Conservation (phyloP, 2,113 vertebrate genomes). For the Suncus etruscus region DNA sequence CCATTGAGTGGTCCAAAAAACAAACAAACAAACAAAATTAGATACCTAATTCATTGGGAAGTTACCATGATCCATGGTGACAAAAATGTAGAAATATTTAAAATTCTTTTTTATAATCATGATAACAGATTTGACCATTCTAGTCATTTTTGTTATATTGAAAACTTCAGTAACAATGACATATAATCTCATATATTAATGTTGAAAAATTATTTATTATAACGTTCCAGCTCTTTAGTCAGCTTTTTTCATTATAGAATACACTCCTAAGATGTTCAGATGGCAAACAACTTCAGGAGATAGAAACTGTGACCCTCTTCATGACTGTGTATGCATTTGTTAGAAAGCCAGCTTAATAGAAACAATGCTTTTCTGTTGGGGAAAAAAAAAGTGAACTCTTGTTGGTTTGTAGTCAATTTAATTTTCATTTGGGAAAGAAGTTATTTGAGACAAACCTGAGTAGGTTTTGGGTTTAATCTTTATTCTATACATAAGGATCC, state of each 20-base stretch:
- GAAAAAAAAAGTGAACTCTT: neutral
- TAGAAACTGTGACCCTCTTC: neutral
- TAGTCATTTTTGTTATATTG: neutral
- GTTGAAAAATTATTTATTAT: neutral
- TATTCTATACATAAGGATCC: too few species aligned
- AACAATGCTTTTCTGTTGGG: neutral
- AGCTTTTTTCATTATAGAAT: neutral
- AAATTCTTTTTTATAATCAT: neutral
- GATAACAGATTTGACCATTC: neutral
- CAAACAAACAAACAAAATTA: neutral
- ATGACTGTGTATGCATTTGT: neutral
- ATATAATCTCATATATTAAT: neutral
- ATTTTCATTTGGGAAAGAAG: neutral
- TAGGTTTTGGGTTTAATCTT: too few species aligned
- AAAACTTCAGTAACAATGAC: neutral
- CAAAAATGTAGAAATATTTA: neutral
- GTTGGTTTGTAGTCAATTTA: neutral
- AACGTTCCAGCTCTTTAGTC: neutral
- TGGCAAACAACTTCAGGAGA: neutral
- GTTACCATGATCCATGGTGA: neutral
- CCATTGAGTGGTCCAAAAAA: too few species aligned
- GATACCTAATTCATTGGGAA: neutral
- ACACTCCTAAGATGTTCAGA: neutral
- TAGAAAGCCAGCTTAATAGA: constrained; percentile 5
- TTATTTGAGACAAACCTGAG: too few species aligned